Evolutionary conservation across 2,113 vertebrate genomes (phyloP), one percentile per base, ranked within the genome.

Genomic region (Melierax canorus): DNA sequence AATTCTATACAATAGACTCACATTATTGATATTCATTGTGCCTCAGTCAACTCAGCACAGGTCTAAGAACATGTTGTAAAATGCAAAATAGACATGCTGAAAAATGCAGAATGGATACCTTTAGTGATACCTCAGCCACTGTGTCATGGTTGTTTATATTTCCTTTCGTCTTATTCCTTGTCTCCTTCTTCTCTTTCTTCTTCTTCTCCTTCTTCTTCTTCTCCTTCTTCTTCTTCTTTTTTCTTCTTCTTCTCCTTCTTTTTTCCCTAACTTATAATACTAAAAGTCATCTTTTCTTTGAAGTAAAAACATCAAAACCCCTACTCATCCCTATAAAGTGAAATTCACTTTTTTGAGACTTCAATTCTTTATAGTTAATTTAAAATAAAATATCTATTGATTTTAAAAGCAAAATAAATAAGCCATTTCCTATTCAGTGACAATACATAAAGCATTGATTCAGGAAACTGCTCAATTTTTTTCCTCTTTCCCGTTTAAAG

Each of bases 391-490:
- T 75, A 67, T 2, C 2, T 60, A 8, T 17, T 12, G 3, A 13
- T 82, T 66, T 67, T 36, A 56, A 63, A 72, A 92, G 6, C 6
- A 39, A 93, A 74, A 12, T 67, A 48, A 74, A 73, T 38, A 2
- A 27, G 0, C 1, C 2, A 7, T 56, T 86, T 48, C 4, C 3
- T 48, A 17, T 69, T 73, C 24, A 66, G 4, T n/a, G 21, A 36
- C 19, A 73, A 50, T 23, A 45, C 1, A 63, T 43, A 86, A 82
- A 41, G 7, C n/a, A 45, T 14, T 27, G 3, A 22, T 85, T 48
- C 50, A 78, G 36, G 29, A 85, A 69, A 60, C 3, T 3, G 6
- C 6, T 69, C 11, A 3, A 0, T 34, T 15, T 23, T 92, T 84
- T 73, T 38, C 9, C 0, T 67, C 3, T 55, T 93, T 79, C 7